A percentile compares a stretch with the other conserved stretches of the same genome.
These are phyloP conservation scores for Isichthys henryi DNA, from an alignment of 2,113 vertebrate genomes.

Conservation along the genomic window DNA sequence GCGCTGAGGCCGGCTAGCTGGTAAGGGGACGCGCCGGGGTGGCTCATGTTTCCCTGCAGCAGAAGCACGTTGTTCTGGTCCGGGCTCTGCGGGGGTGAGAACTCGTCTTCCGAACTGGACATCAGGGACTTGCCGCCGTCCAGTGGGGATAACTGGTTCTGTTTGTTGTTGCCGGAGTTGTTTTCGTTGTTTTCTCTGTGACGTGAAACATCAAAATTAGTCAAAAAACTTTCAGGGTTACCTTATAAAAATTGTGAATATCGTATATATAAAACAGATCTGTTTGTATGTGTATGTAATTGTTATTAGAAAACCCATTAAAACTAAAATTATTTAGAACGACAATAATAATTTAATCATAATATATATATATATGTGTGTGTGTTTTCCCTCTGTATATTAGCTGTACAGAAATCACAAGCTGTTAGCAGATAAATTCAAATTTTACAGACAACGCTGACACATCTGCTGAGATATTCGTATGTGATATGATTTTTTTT, in stretches of 20 bases:
- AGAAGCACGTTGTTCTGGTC: conserved; percentile 96
- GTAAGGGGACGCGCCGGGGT: conserved; percentile 83
- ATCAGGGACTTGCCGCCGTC: conserved; percentile 95
- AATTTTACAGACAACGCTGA: neutral
- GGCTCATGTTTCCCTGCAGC: conserved; percentile 87
- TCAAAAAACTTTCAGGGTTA: neutral
- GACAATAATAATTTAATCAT: neutral
- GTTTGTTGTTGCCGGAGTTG: conserved; percentile 93
- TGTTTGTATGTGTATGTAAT: neutral
- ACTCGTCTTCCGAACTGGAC: conserved; percentile 99
- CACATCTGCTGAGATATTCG: neutral
- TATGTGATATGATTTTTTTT: neutral
- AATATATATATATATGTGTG: neutral
- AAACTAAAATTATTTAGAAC: neutral
- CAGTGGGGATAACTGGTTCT: conserved; percentile 95
- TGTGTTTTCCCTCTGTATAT: neutral
- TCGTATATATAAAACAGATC: neutral
- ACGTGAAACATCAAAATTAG: neutral
- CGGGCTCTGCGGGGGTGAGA: conserved; percentile 94
- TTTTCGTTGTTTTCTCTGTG: conserved; percentile 94
- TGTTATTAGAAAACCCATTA: neutral
- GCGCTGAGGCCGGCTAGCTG: conserved; percentile 75
- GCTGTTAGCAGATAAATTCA: neutral
- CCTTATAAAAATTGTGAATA: neutral
- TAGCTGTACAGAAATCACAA: neutral